phyloP scores from a whole-genome alignment of 2,888 invertebrate species.

The Encarsia formosa region DNA sequence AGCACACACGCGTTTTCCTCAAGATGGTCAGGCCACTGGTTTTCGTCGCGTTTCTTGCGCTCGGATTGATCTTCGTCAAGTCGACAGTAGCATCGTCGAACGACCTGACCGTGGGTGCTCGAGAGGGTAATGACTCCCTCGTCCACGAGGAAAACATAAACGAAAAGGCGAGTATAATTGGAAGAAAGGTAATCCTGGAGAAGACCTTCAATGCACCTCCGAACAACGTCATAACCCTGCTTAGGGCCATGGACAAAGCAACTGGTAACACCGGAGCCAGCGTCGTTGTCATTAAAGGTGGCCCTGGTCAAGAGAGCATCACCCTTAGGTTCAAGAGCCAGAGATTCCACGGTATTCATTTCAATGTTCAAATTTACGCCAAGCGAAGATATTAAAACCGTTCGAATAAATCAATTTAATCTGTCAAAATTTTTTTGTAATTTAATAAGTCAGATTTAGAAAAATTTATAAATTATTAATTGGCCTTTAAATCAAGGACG shows the following conservation, averaged over 20 bases:
- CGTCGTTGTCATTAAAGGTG: constrained; percentile 47
- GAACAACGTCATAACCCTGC: constrained; percentile 43
- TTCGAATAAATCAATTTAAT: too few relatives aligned
- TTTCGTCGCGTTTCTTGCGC: background rate
- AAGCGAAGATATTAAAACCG: too few relatives aligned
- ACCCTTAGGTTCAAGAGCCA: constrained; percentile 52
- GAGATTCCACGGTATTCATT: constrained; percentile 50
- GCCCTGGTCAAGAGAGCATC: constrained; percentile 44
- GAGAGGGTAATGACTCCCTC: constrained; percentile 33
- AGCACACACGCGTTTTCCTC: too few relatives aligned
- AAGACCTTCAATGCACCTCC: constrained; percentile 31
- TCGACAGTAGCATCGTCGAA: background rate
- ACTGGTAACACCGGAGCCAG: constrained; percentile 51
- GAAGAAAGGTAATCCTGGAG: constrained; percentile 33
- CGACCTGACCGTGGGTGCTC: constrained; percentile 35
- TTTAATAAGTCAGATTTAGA: too few relatives aligned
- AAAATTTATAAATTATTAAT: too few relatives aligned
- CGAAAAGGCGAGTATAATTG: constrained; percentile 34
- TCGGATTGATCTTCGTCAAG: background rate
- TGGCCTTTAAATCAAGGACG: too few relatives aligned
- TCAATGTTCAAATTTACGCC: constrained; percentile 50
- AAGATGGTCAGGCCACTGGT: too few relatives aligned
- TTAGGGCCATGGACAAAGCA: constrained; percentile 50
- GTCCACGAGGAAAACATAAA: constrained; percentile 29
- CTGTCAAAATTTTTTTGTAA: too few relatives aligned